Percentiles rank a stretch among this genome's conserved stretches.
Conservation (phyloP, 30 jellyfish, hydroid and myxozoan genomes). For the Aurelia aurita region DNA sequence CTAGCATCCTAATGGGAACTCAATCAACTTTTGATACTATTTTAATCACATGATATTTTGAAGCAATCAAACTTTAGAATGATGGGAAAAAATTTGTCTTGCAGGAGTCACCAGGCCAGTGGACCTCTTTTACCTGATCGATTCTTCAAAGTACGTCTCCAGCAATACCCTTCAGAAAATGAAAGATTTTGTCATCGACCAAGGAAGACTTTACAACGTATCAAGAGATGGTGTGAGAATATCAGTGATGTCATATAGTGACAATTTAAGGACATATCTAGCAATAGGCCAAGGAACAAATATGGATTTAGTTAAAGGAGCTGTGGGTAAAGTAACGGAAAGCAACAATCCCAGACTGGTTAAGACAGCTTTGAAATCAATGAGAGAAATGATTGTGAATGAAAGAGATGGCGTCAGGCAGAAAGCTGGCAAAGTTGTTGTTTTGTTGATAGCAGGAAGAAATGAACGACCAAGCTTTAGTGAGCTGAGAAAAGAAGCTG, state of each 20-base stretch:
- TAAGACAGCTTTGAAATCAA: background rate
- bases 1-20: no score
- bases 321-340: background rate
- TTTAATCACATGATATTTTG: no score
- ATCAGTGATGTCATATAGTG: constrained; percentile 20
- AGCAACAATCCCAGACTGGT: background rate
- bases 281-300: constrained; percentile 21
- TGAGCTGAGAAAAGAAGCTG: constrained; percentile 45
- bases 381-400: background rate
- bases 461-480: constrained; percentile 2
- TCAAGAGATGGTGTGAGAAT: constrained; percentile 21
- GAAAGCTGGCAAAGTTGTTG: constrained; percentile 44
- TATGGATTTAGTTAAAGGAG: background rate
- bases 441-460: constrained; percentile 60
- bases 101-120: constrained; percentile 8
- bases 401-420: constrained; percentile 39
- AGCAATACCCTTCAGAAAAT: background rate
- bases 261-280: background rate
- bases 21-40: no score
- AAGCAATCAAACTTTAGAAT: no score
- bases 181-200: constrained; percentile 11
- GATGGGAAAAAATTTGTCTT: no score
- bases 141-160: constrained; percentile 14
- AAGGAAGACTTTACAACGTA: background rate
- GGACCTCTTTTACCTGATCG: constrained; percentile 41